A percentile compares a stretch with the other conserved stretches of the same genome.
Conservation (phyloP, 2,797 vertebrate species). For the Lateolabrax maculatus region DNA sequence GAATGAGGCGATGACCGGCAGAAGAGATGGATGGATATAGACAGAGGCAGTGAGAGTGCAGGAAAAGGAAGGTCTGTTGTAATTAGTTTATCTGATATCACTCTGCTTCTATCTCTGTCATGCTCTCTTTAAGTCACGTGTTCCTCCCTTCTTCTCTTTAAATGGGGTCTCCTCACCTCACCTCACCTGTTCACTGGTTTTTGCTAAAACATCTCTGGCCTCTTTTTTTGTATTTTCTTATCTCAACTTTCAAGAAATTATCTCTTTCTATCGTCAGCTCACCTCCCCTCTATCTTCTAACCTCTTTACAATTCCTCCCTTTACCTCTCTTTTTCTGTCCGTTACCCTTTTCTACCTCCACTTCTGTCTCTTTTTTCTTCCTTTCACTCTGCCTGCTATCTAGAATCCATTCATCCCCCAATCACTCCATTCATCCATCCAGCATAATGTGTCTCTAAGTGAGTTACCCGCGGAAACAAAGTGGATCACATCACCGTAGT, state of each 20-base stretch:
- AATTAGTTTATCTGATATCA: slow-evolving; percentile 80
- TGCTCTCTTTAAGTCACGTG: slow-evolving; percentile 23
- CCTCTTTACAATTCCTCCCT: not conserved
- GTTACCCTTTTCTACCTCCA: not conserved
- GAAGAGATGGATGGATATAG: slow-evolving; percentile 71
- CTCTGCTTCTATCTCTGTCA: slow-evolving; percentile 54
- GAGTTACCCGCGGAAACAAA: slow-evolving; percentile 73
- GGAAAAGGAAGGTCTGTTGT: slow-evolving; percentile 70
- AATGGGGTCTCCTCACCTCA: slow-evolving; percentile 13
- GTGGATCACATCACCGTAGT: slow-evolving; percentile 67
- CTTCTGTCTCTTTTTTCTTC: slow-evolving; percentile 24
- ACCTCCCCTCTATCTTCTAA: no score
- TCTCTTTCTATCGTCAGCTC: no score
- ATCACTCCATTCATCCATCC: slow-evolving; percentile 56
- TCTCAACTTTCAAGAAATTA: not conserved
- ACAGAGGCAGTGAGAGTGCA: slow-evolving; percentile 71
- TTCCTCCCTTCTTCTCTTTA: slow-evolving; percentile 12
- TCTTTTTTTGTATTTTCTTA: not conserved
- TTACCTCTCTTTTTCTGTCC: not conserved
- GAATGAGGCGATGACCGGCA: slow-evolving; percentile 77
- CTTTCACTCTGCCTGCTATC: slow-evolving; percentile 2
- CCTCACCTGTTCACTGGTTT: not conserved
- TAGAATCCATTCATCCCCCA: slow-evolving; percentile 61
- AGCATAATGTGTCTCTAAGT: slow-evolving; percentile 72
- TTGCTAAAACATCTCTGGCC: not conserved